Base-by-base conservation (phyloP, 2,888 invertebrate genomes). In the Rotaria socialis region DNA sequence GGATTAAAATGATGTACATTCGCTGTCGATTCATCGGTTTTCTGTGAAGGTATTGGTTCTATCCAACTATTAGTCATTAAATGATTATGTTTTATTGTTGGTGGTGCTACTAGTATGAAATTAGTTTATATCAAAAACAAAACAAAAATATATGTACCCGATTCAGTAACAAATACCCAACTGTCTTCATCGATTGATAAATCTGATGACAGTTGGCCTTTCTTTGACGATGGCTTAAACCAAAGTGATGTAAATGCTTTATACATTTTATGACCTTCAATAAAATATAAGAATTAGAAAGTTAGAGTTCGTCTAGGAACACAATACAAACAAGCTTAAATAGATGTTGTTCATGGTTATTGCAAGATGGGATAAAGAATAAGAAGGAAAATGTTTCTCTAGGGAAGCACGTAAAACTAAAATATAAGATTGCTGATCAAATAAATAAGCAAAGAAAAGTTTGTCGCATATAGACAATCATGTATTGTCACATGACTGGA, bases 211-310 rank as follows among this genome's bases (percentile, higher is more conserved):
- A 47, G 14, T 41, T 14, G 80, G 24, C 24, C 4, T 47, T 80
- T 80, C 3, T 14, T 80, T 47, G 43, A 24, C 11, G 47, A 11
- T n/a, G 47, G 10, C 8, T 43, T 47, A 43, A 47, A 80, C 80
- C 43, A 80, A 24, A 80, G 19, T 47, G 80, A 43, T 10, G 47
- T 47, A 4, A 80, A 10, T 2, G 47, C 80, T 80, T 80, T 80
- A n/a, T 80, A 80, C 80, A 80, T 80, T 14, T 43, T 80, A 80
- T 47, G 67, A 27, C 35, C 67, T 67, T 67, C 6, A 67, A 67
- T 67, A 1, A 67, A 27, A 67, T 14, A 67, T 3, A 7, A 14
- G 27, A 11, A 7, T 8, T 35, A 19, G 16, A 27, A 67, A 35
- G 16, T 19, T 55, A 55, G 52, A 52, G 52, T 52, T 52, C 52